These are phyloP conservation scores for Brachionus sp. DNA, from an alignment of 1,140 invertebrate genomes.

Conservation along the genomic window DNA sequence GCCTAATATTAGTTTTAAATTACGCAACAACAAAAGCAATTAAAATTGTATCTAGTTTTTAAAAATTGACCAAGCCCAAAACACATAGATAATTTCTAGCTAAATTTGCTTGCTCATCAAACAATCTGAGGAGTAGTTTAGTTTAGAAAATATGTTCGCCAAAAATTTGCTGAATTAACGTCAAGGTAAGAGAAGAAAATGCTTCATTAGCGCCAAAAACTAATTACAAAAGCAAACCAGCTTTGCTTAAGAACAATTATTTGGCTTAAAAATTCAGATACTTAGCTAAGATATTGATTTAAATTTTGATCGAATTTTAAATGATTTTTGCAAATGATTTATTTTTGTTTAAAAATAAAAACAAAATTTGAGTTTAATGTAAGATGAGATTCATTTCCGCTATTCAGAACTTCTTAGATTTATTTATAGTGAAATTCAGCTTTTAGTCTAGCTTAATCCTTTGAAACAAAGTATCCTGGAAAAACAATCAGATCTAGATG, in stretches of 20 bases:
- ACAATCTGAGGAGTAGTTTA: not conserved
- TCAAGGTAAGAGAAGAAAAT: constrained; percentile 6
- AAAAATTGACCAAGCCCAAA: not conserved
- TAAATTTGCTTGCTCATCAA: not conserved
- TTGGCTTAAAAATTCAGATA: not conserved
- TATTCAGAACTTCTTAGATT: not conserved
- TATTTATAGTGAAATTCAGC: not conserved
- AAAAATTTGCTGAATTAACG: not conserved
- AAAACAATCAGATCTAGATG: not conserved
- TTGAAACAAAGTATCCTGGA: not conserved
- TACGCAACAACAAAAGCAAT: constrained; percentile 1
- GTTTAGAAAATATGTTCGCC: not conserved
- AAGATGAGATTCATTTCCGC: not conserved
- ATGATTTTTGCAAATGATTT: constrained; percentile 39
- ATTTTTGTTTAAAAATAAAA: not conserved
- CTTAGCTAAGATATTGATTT: constrained; percentile 1
- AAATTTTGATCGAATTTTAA: constrained; percentile 1
- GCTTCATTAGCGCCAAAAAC: not conserved
- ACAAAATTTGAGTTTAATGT: not conserved
- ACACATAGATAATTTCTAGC: not conserved
- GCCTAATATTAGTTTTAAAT: not conserved
- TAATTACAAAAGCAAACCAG: not conserved
- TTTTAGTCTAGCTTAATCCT: not conserved
- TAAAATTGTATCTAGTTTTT: not conserved
- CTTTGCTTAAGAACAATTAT: not conserved